Evolutionary conservation across 2,797 vertebrate species (phyloP).

Genomic region (Syngnathus acus): DNA sequence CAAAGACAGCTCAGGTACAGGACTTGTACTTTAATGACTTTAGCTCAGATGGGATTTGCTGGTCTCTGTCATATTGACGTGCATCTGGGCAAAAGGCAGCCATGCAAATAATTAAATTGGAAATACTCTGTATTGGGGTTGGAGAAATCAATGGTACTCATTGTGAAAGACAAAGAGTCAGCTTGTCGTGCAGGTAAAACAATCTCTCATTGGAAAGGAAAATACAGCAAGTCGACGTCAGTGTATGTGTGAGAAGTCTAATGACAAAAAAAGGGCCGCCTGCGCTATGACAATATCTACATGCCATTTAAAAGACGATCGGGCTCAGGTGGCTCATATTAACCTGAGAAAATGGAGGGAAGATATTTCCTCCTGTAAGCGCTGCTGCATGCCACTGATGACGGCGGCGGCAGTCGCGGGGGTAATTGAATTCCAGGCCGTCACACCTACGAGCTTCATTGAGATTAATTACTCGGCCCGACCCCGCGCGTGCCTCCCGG

Average conservation of each 20-base stretch:
- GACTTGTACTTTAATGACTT: constrained; percentile 18
- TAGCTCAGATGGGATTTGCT: constrained; percentile 23
- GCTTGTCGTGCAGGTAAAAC: constrained; percentile 19
- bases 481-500: constrained; percentile 70
- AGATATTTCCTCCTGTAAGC: constrained; percentile 71
- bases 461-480: constrained; percentile 94
- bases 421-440: constrained; percentile 94
- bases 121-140: constrained; percentile 47
- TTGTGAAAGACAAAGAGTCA: constrained; percentile 36
- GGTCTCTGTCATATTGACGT: constrained; percentile 43
- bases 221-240: constrained; percentile 14
- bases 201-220: constrained; percentile 4
- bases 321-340: constrained; percentile 97
- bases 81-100: constrained; percentile 47
- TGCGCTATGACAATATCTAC: constrained; percentile 45
- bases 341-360: constrained; percentile 86
- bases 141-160: constrained; percentile 49
- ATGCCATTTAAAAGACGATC: constrained; percentile 63
- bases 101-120: constrained; percentile 65
- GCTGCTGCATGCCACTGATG: constrained; percentile 22
- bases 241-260: constrained; percentile 33
- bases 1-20: constrained; percentile 5
- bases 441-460: constrained; percentile 89
- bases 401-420: constrained; percentile 28
- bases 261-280: constrained; percentile 29